phyloP scores from a whole-genome alignment of 2,888 invertebrate species.

The Brachyopa scutellaris region DNA sequence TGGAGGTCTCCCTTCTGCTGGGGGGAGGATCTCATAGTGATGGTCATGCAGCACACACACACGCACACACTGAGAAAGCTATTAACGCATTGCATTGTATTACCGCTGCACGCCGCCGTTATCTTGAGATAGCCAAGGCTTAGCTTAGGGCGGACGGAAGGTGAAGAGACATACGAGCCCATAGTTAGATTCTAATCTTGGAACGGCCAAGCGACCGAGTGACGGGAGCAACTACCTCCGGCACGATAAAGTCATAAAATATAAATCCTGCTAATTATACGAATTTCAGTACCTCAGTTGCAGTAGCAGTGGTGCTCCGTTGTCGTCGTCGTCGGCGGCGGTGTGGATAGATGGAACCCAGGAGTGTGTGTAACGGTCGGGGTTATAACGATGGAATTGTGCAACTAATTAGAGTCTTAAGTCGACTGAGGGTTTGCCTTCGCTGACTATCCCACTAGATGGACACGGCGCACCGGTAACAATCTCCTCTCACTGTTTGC shows the following conservation, averaged over 20 bases:
- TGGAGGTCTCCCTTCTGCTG: constrained; percentile 34
- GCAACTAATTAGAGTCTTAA: constrained; percentile 70
- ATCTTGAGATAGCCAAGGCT: not conserved
- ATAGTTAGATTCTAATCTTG: constrained; percentile 61
- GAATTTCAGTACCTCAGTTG: constrained; percentile 65
- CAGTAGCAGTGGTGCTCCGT: constrained; percentile 22
- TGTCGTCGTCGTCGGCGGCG: constrained; percentile 15
- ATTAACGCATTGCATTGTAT: constrained; percentile 56
- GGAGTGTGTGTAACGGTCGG: constrained; percentile 4
- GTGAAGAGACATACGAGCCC: not conserved
- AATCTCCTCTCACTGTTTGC: constrained; percentile 58
- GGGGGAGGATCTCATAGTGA: constrained; percentile 58
- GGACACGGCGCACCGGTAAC: constrained; percentile 19
- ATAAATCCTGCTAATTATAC: constrained; percentile 72
- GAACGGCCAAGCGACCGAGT: constrained; percentile 21
- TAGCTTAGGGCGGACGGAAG: not conserved
- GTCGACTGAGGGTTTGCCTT: constrained; percentile 21
- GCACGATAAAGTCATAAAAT: constrained; percentile 73
- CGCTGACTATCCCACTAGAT: not conserved
- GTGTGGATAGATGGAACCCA: constrained; percentile 6
- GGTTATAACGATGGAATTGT: constrained; percentile 45
- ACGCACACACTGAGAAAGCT: too few relatives aligned
- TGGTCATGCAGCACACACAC: too few relatives aligned
- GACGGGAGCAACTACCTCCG: constrained; percentile 43
- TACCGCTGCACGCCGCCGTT: not conserved